These are phyloP conservation scores for Muscicapa adusta DNA, from an alignment of 2,113 vertebrate species.

Conservation along the genomic window DNA sequence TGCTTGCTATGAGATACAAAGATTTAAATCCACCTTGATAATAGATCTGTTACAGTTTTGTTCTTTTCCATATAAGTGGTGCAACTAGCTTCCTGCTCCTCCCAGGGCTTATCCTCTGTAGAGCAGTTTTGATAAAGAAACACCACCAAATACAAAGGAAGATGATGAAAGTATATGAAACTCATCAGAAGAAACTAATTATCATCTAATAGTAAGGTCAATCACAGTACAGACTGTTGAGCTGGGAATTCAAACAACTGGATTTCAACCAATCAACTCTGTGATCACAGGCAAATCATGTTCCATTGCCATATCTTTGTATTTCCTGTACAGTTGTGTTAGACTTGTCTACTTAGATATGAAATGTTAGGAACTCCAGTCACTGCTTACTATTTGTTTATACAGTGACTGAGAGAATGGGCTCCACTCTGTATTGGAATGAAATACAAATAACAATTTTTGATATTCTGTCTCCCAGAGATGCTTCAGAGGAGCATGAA, in stretches of 20 bases:
- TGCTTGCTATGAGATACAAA: neutral
- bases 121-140: neutral
- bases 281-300: neutral
- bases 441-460: neutral
- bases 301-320: neutral
- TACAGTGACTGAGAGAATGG: neutral
- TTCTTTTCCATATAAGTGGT: neutral
- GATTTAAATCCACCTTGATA: neutral
- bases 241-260: neutral
- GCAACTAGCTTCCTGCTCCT: neutral
- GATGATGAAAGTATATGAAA: neutral
- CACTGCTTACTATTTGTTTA: neutral
- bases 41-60: neutral
- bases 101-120: neutral
- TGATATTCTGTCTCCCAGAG: slow-evolving; percentile 31
- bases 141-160: neutral
- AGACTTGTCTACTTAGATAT: neutral
- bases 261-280: neutral
- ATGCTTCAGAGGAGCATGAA: neutral
- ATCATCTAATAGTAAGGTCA: slow-evolving; percentile 1
- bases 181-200: neutral
- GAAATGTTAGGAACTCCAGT: neutral
- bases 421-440: neutral
- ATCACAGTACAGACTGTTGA: neutral
- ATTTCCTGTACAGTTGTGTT: neutral